A percentile compares a stretch with the other conserved stretches of the same genome.
Evolutionary conservation across 2,888 invertebrate species (phyloP).

Genomic region (Zygogramma bicolorata): DNA sequence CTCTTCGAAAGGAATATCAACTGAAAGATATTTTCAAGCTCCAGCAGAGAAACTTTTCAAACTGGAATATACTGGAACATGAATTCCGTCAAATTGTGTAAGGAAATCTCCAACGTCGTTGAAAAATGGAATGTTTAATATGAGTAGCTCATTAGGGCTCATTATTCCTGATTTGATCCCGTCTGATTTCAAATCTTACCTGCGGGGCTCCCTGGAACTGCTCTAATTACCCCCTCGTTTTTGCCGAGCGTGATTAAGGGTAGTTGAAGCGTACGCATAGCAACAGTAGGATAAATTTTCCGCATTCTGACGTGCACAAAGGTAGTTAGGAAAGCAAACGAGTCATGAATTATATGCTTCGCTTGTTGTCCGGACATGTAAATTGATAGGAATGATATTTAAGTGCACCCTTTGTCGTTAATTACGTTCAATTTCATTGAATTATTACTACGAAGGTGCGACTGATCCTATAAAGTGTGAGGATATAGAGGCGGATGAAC

Average conservation of each 20-base stretch:
- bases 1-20: background rate
- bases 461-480: background rate
- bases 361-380: background rate
- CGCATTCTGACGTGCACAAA: conserved; percentile 3
- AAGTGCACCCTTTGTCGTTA: background rate
- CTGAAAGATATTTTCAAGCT: background rate
- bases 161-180: background rate
- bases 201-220: background rate
- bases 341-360: conserved; percentile 4
- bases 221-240: conserved; percentile 4
- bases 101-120: background rate
- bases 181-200: background rate
- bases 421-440: background rate
- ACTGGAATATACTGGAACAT: background rate
- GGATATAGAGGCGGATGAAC: background rate
- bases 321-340: background rate
- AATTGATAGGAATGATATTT: conserved; percentile 2
- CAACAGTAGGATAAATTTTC: conserved; percentile 7
- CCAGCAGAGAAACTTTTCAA: background rate
- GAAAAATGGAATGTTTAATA: background rate
- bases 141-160: background rate
- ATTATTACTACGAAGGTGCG: background rate
- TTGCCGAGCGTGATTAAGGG: background rate
- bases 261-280: background rate
- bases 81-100: background rate